Base-by-base conservation (phyloP, 2,797 vertebrate species). In the Enteromius thamalakanensis region DNA sequence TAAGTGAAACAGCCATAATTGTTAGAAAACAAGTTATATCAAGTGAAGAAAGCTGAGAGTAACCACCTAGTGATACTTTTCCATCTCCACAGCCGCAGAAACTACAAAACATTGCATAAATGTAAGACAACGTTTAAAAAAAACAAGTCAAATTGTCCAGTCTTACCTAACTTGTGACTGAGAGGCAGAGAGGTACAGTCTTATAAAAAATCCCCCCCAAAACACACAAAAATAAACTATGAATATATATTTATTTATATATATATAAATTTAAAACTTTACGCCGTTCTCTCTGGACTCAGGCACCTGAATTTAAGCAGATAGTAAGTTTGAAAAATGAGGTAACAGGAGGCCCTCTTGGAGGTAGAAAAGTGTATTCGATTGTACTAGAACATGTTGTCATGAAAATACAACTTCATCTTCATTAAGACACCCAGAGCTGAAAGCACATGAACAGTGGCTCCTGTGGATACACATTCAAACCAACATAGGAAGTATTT, bases 321-420 rank as follows among this genome's bases (percentile, higher is more conserved):
- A 92, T 95, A 96, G 95, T 95, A 94, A 94, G 90, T 95, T 86
- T 95, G 97, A 96, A 95, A 95, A 96, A 94, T 95, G 97, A 97
- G 97, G 97, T 97, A 97, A 97, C 95, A 95, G 94, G 93, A 96
- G 96, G 95, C 95, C 95, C 93, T 96, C 92, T 83, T 95, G 95
- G 97, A 98, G 97, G 97, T 98, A 98, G 97, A 95, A 94, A 94
- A 95, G 96, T 97, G 95, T 92, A 92, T 93, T 92, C 84, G 96
- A 97, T 98, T 98, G 96, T 98, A 95, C 94, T 94, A 96, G 93
- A 96, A 96, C 91, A 92, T 88, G 87, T 90, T 92, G 95, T 87
- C 94, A 93, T 85, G 91, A 94, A 94, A 89, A 95, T 89, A 93
- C 87, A 94, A 92, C 91, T 91, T 93, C 92, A 93, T 93, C 93